Conservation (phyloP, 2,797 vertebrate genomes). For the Acanthurus lineatus region DNA sequence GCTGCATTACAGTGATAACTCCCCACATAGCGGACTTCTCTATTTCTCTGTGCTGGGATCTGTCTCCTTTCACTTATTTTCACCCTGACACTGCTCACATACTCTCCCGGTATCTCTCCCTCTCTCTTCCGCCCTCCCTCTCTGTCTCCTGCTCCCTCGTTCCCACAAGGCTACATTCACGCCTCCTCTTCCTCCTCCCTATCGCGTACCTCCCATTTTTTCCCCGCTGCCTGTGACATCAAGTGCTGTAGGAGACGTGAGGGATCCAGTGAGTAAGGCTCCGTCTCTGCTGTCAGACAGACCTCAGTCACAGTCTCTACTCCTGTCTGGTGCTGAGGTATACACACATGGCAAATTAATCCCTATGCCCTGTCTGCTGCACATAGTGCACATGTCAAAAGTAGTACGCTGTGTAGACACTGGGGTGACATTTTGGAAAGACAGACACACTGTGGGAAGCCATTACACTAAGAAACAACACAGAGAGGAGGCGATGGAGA, state of each 20-base stretch:
- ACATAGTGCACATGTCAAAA: conserved; percentile 80
- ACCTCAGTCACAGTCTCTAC: conserved; percentile 83
- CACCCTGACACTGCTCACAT: conserved; percentile 39
- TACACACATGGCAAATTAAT: conserved; percentile 82
- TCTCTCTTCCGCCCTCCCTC: conserved; percentile 9
- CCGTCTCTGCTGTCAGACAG: conserved; percentile 75
- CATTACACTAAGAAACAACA: conserved; percentile 71
- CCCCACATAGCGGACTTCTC: conserved; percentile 41
- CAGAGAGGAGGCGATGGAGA: conserved; percentile 53
- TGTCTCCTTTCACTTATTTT: conserved; percentile 60
- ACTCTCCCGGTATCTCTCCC: conserved; percentile 15
- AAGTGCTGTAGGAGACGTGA: conserved; percentile 66
- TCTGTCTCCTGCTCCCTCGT: conserved; percentile 23
- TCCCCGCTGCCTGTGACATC: conserved; percentile 63
- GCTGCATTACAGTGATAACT: conserved; percentile 82
- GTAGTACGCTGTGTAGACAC: conserved; percentile 52
- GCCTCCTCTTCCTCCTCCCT: conserved; percentile 41
- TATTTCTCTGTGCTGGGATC: conserved; percentile 40
- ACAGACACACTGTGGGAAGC: conserved; percentile 74
- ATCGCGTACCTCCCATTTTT: conserved; percentile 31
- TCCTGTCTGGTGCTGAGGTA: conserved; percentile 78
- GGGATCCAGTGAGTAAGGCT: conserved; percentile 63
- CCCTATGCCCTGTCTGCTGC: conserved; percentile 77
- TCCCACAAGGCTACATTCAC: conserved; percentile 45
- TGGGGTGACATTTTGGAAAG: conserved; percentile 76